Evolutionary conservation across 1,140 invertebrate species (phyloP), one percentile per base, ranked within the genome.

Genomic region (Pseudoatta argentina): DNA sequence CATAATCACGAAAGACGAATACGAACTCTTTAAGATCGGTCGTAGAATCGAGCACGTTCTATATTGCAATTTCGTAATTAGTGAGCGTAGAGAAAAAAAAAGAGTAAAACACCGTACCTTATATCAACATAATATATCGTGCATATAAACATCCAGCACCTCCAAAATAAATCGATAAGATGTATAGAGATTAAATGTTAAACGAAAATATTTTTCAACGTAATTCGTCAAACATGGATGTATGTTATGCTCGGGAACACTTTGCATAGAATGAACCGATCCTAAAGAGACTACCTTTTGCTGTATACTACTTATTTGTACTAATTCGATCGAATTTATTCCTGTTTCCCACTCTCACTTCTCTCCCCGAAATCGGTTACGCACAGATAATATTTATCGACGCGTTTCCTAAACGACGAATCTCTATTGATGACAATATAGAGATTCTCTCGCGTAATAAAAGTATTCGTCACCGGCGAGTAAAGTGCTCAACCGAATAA

Each of bases 171-270:
- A 82, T 73, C 14, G 55, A 73, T 44, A 73, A 63, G 6, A 83
- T 59, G 39, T 82, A 57, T 81, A 72, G 34, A 83, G 10, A 61
- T 82, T 44, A 82, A 63, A 73, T 73, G 69, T 73, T 79, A 57
- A 73, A 73, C 16, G 69, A 83, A 18, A 75, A 61, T 83, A 83
- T 83, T 83, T 83, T 83, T 83, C 53, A 83, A 61, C 55, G 55
- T 83, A 83, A 83, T 83, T 59, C 44, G 53, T 82, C 27, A 53
- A 8, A 82, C 12, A 12, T 83, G 69, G 39, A 71, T 83, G 79
- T 63, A 44, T 75, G 34, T 82, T 30, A 75, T 10, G 55, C 55
- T 63, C 69, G 69, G 59, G 18, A 75, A 75, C 14, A 73, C 14
- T 72, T 61, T 7, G 39, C 30, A 69, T 21, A 79, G n/a, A 24